These are phyloP conservation scores for Seriola aureovittata DNA, from an alignment of 2,113 vertebrate genomes.

Conservation along the genomic window DNA sequence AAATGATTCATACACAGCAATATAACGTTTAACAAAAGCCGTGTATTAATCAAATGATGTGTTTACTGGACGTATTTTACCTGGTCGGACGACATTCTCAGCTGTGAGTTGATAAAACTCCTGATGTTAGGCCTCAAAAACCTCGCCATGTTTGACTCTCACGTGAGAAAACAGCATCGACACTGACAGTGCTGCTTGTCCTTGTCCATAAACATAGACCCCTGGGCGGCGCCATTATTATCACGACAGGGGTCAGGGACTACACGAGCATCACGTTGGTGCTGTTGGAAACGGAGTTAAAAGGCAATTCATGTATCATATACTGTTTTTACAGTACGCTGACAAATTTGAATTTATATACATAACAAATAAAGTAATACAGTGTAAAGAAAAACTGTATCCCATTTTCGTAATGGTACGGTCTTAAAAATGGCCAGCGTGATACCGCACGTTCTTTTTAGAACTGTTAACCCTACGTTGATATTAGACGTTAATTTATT, in stretches of 20 bases:
- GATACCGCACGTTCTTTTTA: background rate
- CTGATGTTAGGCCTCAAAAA: slow-evolving; percentile 76
- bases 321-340: background rate
- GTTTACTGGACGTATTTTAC: slow-evolving; percentile 55
- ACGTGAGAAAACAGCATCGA: slow-evolving; percentile 16
- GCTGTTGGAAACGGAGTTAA: background rate
- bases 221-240: slow-evolving; percentile 68
- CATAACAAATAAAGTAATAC: background rate
- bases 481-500: background rate
- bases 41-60: background rate
- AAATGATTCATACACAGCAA: background rate
- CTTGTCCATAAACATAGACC: slow-evolving; percentile 66
- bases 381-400: fast-evolving
- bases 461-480: background rate
- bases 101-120: slow-evolving; percentile 73
- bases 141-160: slow-evolving; percentile 72
- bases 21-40: background rate
- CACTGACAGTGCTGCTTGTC: slow-evolving; percentile 21
- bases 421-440: background rate
- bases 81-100: slow-evolving; percentile 85
- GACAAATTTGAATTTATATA: background rate
- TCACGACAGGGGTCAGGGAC: slow-evolving; percentile 9
- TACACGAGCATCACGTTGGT: background rate
- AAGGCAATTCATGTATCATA: background rate
- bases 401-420: slow-evolving; percentile 19